A percentile compares a stretch with the other conserved stretches of the same genome.
These are phyloP conservation scores for Thryonomys swinderianus DNA, from an alignment of 2,113 vertebrate genomes.

Conservation along the genomic window DNA sequence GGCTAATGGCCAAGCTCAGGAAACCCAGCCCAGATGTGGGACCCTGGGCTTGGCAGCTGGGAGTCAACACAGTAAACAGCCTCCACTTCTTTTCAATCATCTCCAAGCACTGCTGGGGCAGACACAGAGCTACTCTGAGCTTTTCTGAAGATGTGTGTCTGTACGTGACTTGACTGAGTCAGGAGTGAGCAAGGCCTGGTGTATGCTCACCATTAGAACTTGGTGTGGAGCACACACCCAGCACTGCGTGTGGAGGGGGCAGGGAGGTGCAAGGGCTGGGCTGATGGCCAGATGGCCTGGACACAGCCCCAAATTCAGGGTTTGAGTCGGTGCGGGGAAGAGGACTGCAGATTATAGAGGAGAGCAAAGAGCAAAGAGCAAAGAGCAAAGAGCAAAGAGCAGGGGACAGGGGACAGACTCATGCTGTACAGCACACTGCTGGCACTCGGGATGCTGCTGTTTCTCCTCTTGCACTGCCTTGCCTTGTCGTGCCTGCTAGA, in stretches of 20 bases:
- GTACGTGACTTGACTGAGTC: conserved; percentile 25
- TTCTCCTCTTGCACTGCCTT: neutral
- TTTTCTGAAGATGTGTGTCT: neutral
- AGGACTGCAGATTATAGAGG: neutral
- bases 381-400: neutral
- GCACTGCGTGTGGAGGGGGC: neutral
- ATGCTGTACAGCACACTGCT: neutral
- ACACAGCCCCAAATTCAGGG: neutral
- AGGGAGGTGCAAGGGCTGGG: conserved; percentile 32
- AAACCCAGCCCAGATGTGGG: conserved; percentile 62
- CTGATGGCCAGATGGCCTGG: conserved; percentile 8
- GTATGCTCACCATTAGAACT: neutral
- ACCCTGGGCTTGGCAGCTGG: conserved; percentile 44
- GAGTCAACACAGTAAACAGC: conserved; percentile 7
- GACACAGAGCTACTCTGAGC: neutral
- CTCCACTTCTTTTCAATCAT: neutral
- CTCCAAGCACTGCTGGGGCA: neutral
- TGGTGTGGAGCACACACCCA: neutral
- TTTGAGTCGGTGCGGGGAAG: neutral
- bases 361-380: conserved; percentile 15
- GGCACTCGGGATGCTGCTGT: neutral
- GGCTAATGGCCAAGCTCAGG: neutral
- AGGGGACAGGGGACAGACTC: neutral
- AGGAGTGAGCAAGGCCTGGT: neutral
- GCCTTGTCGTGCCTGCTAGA: neutral